A percentile compares a stretch with the other conserved stretches of the same genome.
phyloP scores from a whole-genome alignment of 1,140 invertebrate species.

The Drosophila repleta region DNA sequence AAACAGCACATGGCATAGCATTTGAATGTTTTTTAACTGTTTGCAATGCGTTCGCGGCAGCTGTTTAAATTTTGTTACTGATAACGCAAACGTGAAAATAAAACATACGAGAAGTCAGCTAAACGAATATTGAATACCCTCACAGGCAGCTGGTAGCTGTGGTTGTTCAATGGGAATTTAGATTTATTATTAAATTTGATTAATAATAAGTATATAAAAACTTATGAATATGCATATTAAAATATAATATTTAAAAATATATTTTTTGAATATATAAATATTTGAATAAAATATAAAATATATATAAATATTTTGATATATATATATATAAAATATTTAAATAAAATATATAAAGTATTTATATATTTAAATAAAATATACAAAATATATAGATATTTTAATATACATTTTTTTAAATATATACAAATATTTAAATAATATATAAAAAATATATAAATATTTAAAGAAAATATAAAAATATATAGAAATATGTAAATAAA shows the following conservation, averaged over 20 bases:
- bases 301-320: neutral
- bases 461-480: neutral
- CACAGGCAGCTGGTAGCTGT: neutral
- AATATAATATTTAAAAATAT: no score
- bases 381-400: no score
- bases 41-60: constrained; percentile 52
- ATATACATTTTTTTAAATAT: no score
- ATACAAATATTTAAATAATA: neutral
- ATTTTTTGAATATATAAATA: no score
- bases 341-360: neutral
- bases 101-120: neutral
- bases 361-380: neutral
- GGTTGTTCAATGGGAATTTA: no score
- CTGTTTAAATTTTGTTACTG: constrained; percentile 73
- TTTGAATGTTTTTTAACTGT: constrained; percentile 53
- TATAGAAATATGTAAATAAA: neutral
- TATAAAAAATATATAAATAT: no score
- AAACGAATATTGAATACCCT: neutral
- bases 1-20: constrained; percentile 46
- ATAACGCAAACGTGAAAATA: constrained; percentile 46
- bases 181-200: neutral
- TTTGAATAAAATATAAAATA: neutral
- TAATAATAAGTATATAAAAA: neutral
- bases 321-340: neutral
- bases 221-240: neutral